These are phyloP conservation scores for Brenthis ino DNA, from an alignment of 2,888 invertebrate genomes.

Conservation along the genomic window DNA sequence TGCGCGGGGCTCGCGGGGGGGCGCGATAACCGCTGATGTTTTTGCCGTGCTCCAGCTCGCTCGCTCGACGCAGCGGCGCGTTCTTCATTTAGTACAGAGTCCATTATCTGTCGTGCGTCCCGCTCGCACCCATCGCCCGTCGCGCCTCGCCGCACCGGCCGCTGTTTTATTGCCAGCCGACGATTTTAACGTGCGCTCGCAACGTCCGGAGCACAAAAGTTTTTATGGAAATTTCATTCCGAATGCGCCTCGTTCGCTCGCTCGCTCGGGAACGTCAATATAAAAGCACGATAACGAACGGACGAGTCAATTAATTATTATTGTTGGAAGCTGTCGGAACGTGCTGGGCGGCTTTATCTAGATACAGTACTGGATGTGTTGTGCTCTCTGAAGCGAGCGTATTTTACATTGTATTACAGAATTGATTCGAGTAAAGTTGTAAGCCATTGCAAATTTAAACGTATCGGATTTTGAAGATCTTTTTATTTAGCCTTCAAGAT, in stretches of 20 bases:
- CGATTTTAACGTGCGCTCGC: conserved; percentile 83
- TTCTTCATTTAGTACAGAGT: conserved; percentile 79
- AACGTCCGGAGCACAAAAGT: conserved; percentile 83
- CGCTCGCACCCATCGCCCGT: conserved; percentile 73
- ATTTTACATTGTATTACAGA: conserved; percentile 44
- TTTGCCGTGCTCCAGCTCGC: conserved; percentile 79
- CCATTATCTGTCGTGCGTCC: conserved; percentile 77
- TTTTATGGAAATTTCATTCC: conserved; percentile 83
- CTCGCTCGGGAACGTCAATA: conserved; percentile 79
- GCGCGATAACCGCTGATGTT: conserved; percentile 78
- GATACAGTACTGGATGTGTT: conserved; percentile 57
- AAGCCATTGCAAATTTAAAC: conserved; percentile 26
- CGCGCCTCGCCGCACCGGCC: conserved; percentile 80
- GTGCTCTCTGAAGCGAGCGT: conserved; percentile 46
- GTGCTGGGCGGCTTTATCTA: conserved; percentile 65
- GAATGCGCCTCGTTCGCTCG: conserved; percentile 78
- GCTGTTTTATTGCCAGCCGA: conserved; percentile 82
- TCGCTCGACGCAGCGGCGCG: conserved; percentile 69
- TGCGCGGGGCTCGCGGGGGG: conserved; percentile 47
- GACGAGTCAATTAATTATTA: conserved; percentile 83
- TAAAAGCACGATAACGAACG: conserved; percentile 82
- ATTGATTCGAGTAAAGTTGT: conserved; percentile 39
- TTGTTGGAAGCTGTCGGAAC: conserved; percentile 79
- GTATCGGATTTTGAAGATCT: conserved; percentile 4
- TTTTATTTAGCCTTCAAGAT: neutral